These are phyloP conservation scores for Macrosiphum euphorbiae DNA, from an alignment of 2,888 invertebrate genomes.

Conservation along the genomic window DNA sequence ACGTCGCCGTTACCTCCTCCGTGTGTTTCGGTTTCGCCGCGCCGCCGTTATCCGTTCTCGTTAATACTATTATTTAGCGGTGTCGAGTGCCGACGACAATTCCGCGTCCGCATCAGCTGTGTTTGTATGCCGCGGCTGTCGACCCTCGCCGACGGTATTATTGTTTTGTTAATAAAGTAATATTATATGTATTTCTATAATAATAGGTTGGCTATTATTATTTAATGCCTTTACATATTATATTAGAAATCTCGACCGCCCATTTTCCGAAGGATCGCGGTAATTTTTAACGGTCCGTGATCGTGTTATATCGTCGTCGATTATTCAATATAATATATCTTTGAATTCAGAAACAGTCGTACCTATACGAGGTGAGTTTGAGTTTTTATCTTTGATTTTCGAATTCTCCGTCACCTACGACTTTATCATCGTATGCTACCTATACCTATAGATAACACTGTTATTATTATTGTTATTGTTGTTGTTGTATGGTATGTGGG, in stretches of 20 bases:
- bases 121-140: background rate
- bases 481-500: background rate
- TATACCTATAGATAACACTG: background rate
- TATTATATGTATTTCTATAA: background rate
- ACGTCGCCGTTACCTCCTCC: background rate
- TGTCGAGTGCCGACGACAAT: background rate
- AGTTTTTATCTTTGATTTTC: background rate
- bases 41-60: background rate
- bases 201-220: background rate
- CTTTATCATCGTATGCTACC: background rate
- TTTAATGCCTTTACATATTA: background rate
- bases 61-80: background rate
- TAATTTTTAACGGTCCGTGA: background rate
- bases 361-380: background rate
- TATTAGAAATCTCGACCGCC: background rate
- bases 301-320: no score
- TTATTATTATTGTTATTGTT: background rate
- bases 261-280: background rate
- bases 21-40: slow-evolving; percentile 40
- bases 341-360: background rate
- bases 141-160: slow-evolving; percentile 8
- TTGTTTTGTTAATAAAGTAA: background rate
- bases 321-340: no score
- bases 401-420: background rate
- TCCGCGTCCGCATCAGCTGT: slow-evolving; percentile 17